Base-by-base conservation (phyloP, 2,888 invertebrate genomes). In the Bimastos eiseni region DNA sequence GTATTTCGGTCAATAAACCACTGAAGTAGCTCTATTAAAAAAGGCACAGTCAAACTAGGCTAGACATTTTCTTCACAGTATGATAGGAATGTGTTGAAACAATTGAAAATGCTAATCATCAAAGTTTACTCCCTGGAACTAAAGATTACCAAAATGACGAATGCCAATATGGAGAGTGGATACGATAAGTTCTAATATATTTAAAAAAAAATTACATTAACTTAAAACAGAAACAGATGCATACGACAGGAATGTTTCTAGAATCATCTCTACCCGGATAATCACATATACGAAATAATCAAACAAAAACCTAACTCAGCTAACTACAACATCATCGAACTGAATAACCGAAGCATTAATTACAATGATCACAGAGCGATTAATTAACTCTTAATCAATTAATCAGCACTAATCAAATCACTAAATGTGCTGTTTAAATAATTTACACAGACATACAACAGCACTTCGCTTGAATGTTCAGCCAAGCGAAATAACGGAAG, bases 221-320 rank as follows among this genome's bases (percentile, higher is more conserved):
- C n/a, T 49, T 49, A 49, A 24, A 49, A 49, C 49, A n/a, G 21
- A 70, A 70, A 70, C 70, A 70, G 70, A n/a, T 70, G 70, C 70
- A 70, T 70, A 70, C n/a, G n/a, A 70, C 70, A 70, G 70, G 70
- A 70, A 70, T 70, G 70, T 70, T 30, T 70, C 70, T n/a, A 70
- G 70, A 70, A 70, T 70, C 70, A 70, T 70, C 70, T n/a, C 70
- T 70, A 70, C 70, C n/a, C 70, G n/a, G 70, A 70, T 70, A 70
- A 70, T 70, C 70, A 70, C 70, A 70, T 49, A 24, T 41, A 24
- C 49, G 24, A 49, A 21, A 49, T 49, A 49, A 49, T 70, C n/a
- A 70, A 70, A 70, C 70, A n/a, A 70, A 70, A 70, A 70, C n/a
- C 70, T n/a, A 8, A 70, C 30, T 70, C n/a, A 70, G n/a, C 70